A percentile compares a stretch with the other conserved stretches of the same genome.
These are phyloP conservation scores for Heliconius sara DNA, from an alignment of 2,888 invertebrate genomes.

Conservation along the genomic window DNA sequence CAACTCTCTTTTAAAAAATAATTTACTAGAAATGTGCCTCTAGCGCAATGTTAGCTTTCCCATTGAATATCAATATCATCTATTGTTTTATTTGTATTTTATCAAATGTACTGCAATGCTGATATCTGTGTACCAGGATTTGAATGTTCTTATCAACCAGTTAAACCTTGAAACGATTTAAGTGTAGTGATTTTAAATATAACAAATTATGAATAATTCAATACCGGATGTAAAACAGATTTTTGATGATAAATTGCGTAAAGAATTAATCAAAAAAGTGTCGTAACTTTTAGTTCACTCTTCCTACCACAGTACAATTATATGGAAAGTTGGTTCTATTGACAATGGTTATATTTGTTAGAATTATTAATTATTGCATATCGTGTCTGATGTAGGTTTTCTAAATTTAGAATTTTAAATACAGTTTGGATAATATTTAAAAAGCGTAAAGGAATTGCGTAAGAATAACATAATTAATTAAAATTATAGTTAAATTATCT, in stretches of 20 bases:
- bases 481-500: background rate
- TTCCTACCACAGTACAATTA: too few species aligned
- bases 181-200: background rate
- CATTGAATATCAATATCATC: too few species aligned
- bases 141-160: conserved; percentile 2
- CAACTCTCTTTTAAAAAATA: background rate
- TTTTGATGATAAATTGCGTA: background rate
- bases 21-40: background rate
- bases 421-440: too few species aligned
- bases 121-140: conserved; percentile 11
- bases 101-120: background rate
- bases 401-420: too few species aligned
- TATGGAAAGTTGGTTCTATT: too few species aligned
- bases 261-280: too few species aligned
- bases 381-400: too few species aligned
- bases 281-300: too few species aligned
- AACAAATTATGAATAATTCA: background rate
- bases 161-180: conserved; percentile 19
- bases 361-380: too few species aligned
- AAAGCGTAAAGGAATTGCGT: background rate
- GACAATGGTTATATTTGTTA: too few species aligned
- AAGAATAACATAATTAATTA: background rate
- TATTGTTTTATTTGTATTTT: background rate
- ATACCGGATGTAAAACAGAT: background rate
- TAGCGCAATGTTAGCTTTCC: too few species aligned